Conservation (phyloP, 2,113 vertebrate species). For the Psettodes erumei region DNA sequence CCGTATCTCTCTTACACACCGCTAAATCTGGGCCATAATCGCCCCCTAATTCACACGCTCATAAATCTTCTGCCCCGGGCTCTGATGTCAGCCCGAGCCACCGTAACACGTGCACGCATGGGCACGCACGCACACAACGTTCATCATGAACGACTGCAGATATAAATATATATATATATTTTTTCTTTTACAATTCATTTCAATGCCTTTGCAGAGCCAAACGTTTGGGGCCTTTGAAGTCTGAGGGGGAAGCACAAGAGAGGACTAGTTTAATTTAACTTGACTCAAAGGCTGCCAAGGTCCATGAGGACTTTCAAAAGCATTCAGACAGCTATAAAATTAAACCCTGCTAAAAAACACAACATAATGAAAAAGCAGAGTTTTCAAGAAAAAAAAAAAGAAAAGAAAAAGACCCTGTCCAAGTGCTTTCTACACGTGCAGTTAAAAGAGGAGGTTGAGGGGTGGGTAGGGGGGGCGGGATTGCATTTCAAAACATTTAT, state of each 20-base stretch:
- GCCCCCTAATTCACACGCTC: constrained; percentile 67
- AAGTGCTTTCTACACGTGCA: constrained; percentile 28
- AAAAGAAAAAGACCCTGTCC: constrained; percentile 18
- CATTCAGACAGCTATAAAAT: constrained; percentile 60
- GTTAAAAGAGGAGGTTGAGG: constrained; percentile 22
- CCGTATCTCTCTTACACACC: constrained; percentile 35
- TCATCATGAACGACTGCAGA: constrained; percentile 49
- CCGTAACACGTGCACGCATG: constrained; percentile 25
- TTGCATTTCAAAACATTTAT: constrained; percentile 51
- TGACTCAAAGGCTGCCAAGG: constrained; percentile 46
- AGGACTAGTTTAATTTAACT: constrained; percentile 60
- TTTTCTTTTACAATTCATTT: constrained; percentile 69
- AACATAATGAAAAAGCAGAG: constrained; percentile 41
- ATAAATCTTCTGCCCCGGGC: constrained; percentile 61
- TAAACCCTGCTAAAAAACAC: constrained; percentile 52
- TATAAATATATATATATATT: too few species aligned
- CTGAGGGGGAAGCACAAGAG: constrained; percentile 52
- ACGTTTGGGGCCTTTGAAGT: constrained; percentile 65
- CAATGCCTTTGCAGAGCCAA: constrained; percentile 55
- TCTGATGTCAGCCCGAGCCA: constrained; percentile 49
- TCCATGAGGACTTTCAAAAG: constrained; percentile 50
- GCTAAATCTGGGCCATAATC: constrained; percentile 66
- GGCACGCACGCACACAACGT: constrained; percentile 23
- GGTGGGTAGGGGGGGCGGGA: not conserved
- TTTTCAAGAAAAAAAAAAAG: not conserved